Percentiles rank a stretch among this genome's conserved stretches.
These are phyloP conservation scores for Menidia beryllina DNA, from an alignment of 2,113 vertebrate species.

Conservation along the genomic window DNA sequence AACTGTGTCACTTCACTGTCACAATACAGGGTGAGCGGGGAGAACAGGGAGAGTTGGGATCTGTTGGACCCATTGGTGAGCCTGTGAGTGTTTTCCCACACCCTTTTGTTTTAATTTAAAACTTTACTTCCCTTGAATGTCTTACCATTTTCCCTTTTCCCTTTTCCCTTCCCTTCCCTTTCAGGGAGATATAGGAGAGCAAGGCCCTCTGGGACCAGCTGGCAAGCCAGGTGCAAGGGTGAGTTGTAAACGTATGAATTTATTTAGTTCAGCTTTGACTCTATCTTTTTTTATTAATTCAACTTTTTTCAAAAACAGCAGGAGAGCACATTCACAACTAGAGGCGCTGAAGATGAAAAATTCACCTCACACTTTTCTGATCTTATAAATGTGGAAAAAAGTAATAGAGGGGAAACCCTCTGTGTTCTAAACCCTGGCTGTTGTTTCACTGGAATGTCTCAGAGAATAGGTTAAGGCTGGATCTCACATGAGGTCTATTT, in stretches of 20 bases:
- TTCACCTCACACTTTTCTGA: not conserved
- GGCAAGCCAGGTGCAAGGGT: slow-evolving; percentile 91
- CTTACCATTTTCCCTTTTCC: slow-evolving; percentile 12
- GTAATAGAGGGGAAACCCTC: slow-evolving; percentile 7
- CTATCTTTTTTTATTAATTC: not conserved
- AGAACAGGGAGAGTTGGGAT: slow-evolving; percentile 88
- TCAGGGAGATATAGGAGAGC: slow-evolving; percentile 89
- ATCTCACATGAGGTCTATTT: slow-evolving; percentile 84
- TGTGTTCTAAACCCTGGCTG: slow-evolving; percentile 15
- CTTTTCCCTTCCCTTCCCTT: slow-evolving; percentile 3
- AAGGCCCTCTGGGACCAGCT: slow-evolving; percentile 86
- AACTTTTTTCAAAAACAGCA: not conserved
- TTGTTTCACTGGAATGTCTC: slow-evolving; percentile 65
- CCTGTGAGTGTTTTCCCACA: slow-evolving; percentile 83
- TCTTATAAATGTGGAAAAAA: slow-evolving; percentile 21
- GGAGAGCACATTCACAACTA: not conserved
- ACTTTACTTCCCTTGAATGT: not conserved
- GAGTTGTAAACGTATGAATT: slow-evolving; percentile 59
- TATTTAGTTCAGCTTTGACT: not conserved
- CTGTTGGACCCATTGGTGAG: slow-evolving; percentile 87
- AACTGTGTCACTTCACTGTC: slow-evolving; percentile 19
- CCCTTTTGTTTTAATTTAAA: not conserved
- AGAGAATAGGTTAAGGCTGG: slow-evolving; percentile 76
- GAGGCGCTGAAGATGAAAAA: not conserved
- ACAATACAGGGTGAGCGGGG: slow-evolving; percentile 89